Base-by-base conservation (phyloP, 2,113 vertebrate genomes). In the Zeus faber region DNA sequence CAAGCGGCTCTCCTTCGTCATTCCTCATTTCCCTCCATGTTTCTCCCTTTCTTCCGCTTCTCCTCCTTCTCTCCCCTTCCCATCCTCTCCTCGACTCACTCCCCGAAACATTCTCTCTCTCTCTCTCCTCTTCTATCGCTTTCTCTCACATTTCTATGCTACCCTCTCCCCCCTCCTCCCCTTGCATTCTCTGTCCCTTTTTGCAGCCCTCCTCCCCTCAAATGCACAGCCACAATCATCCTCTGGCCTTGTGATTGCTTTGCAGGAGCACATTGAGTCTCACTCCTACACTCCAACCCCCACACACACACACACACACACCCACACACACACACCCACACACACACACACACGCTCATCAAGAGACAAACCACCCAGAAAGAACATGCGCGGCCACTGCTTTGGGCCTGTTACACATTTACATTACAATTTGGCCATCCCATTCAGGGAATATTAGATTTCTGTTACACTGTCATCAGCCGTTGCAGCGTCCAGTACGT, bases 171-270 rank as follows among this genome's bases (percentile, higher is more conserved):
- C 40, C 41, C 44, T 37, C 47, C 43, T 6, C 39, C 20, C 37
- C 23, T 29, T 49, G 54, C 33, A 49, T 26, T 29, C 41, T 22
- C 31, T 5, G 18, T 6, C 1, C n/a, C 23, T 20, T 39, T 37
- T 1, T n/a, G n/a, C n/a, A n/a, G n/a, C n/a, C 25, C 46, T 20
- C 26, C 44, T 11, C 31, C 52, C n/a, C n/a, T n/a, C n/a, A n/a
- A n/a, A 23, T 13, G 14, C 26, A 29, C 22, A 37, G 16, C 60
- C 46, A 46, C 58, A 35, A 25, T 70, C 55, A 50, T 70, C 53
- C 49, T 24, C 27, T 48, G 23, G 43, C 14, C 27, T 3, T 48
- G 50, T 62, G 73, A 83, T 71, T 68, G 68, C 54, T 72, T 74
- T 58, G 35, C 13, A 24, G 44, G 54, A 53, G 63, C 52, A 71